Percentiles rank a stretch among this genome's conserved stretches.
phyloP scores from a whole-genome alignment of 2,888 invertebrate genomes.

The Camponotus fellah region DNA sequence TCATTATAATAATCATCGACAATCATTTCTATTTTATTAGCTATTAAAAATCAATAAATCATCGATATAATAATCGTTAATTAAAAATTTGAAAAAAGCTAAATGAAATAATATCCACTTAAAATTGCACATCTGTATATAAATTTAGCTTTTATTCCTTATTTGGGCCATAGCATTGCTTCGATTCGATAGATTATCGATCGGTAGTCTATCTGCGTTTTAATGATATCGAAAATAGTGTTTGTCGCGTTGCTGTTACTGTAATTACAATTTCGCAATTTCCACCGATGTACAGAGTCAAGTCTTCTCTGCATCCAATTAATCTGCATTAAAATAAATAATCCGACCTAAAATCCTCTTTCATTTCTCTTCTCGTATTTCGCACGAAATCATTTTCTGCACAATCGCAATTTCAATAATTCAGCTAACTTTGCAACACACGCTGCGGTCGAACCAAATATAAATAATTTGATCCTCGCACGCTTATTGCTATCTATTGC shows the following conservation, averaged over 20 bases:
- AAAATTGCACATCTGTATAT: not conserved
- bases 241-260: conserved; percentile 19
- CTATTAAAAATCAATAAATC: not conserved
- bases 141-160: conserved; percentile 38
- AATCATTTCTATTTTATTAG: not conserved
- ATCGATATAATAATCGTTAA: not conserved
- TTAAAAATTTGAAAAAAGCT: conserved; percentile 1
- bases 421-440: conserved; percentile 53
- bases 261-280: conserved; percentile 23
- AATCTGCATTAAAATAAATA: conserved; percentile 5
- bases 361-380: conserved; percentile 34
- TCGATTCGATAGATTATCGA: conserved; percentile 10
- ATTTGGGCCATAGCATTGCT: conserved; percentile 37
- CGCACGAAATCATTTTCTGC: conserved; percentile 42
- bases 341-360: not conserved
- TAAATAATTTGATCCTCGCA: conserved; percentile 32
- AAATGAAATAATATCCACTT: not conserved
- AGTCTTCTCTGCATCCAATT: conserved; percentile 13
- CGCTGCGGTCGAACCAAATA: conserved; percentile 67
- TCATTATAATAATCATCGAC: not conserved
- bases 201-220: conserved; percentile 3
- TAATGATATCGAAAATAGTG: conserved; percentile 9
- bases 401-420: conserved; percentile 42
- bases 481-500: conserved; percentile 28
- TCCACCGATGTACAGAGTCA: conserved; percentile 5